Evolutionary conservation across 2,888 invertebrate species (phyloP), one percentile per base, ranked within the genome.

Genomic region (Leptothorax acervorum): DNA sequence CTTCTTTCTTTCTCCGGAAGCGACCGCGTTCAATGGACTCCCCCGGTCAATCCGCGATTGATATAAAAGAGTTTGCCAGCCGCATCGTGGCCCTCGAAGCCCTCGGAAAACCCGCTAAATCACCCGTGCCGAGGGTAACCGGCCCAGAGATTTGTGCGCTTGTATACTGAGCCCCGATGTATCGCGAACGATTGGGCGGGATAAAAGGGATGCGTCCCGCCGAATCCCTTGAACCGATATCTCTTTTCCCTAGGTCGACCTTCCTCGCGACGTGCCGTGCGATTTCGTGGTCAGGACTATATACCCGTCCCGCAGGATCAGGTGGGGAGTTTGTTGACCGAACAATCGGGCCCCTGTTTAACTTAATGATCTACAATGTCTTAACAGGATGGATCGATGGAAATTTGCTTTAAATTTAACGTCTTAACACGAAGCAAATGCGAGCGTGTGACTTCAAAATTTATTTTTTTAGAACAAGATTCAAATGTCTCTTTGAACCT

Each of bases 101-200:
- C 89, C 89, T 85, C 87, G 88, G 89, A 92, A 93, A 93, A 92
- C 88, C 92, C 90, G 93, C 88, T 94, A 94, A 94, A 94, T 94
- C 94, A 94, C 93, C 91, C 93, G 90, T 92, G 89, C 83, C 89
- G 92, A 92, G 93, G 92, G 93, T 92, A 90, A 92, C 88, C 90
- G 87, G 87, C 86, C 85, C 89, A 88, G 91, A 93, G 93, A 94
- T 94, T 93, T 94, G 93, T 93, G 92, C 88, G 89, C 91, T 92
- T 92, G 93, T 93, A 93, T 92, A 89, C 90, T 88, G 87, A 90
- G 89, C 84, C 89, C 90, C 92, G 92, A 92, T 93, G 91, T 93
- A 93, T 94, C 92, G 92, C 92, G 90, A 94, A 94, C 94, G 94
- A 94, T 94, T 94, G 94, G 93, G 92, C 92, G 93, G 93, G 93